A percentile compares a stretch with the other conserved stretches of the same genome.
Evolutionary conservation across 2,113 vertebrate species (phyloP).

Genomic region (Cervus canadensis): DNA sequence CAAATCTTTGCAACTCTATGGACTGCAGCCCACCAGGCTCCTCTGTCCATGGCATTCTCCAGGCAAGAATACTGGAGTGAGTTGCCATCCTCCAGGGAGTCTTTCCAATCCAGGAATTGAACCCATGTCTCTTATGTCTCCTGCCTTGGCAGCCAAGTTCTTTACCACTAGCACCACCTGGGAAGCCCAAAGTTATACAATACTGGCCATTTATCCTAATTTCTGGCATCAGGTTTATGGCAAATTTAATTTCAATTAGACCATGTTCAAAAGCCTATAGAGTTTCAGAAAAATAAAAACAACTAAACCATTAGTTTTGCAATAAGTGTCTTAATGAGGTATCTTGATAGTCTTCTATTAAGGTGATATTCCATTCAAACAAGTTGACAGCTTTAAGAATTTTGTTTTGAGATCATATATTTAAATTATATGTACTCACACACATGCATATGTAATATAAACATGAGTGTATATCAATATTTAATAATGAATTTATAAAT

Average conservation of each 20-base stretch:
- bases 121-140: neutral
- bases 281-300: neutral
- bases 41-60: neutral
- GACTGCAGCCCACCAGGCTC: neutral
- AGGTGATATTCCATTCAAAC: neutral
- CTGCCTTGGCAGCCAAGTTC: neutral
- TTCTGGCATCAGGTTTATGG: neutral
- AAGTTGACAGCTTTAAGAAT: neutral
- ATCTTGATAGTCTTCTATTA: neutral
- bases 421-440: neutral
- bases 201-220: neutral
- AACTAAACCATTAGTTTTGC: neutral
- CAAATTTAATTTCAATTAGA: conserved; percentile 9
- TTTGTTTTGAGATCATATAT: neutral
- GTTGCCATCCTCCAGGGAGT: neutral
- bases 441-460: neutral
- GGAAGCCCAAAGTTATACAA: neutral
- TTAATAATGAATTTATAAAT: neutral
- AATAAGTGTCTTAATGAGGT: neutral
- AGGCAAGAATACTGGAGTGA: neutral
- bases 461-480: neutral
- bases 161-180: neutral
- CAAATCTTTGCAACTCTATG: neutral
- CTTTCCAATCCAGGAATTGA: neutral
- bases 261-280: neutral